phyloP scores from a whole-genome alignment of 2,888 invertebrate species.

The Leptinotarsa rubiginosa region DNA sequence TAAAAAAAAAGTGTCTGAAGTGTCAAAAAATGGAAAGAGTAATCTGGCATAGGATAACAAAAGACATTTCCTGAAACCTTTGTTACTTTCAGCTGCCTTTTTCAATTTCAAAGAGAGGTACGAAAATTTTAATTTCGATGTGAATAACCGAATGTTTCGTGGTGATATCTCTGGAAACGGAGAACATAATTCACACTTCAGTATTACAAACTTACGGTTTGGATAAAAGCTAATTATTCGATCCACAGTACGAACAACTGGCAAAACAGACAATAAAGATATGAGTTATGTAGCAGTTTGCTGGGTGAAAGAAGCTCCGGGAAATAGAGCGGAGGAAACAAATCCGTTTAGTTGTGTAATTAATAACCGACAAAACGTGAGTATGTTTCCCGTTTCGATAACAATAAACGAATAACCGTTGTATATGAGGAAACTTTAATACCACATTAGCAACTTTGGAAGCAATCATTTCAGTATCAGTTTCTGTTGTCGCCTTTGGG shows the following conservation, averaged over 20 bases:
- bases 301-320: constrained; percentile 36
- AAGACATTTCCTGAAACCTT: too few species aligned
- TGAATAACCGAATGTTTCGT: neutral
- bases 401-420: constrained; percentile 52
- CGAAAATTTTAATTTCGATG: neutral
- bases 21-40: too few species aligned
- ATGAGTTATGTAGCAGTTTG: constrained; percentile 41
- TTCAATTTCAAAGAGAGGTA: too few species aligned
- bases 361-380: constrained; percentile 51
- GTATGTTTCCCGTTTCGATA: constrained; percentile 55
- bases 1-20: too few species aligned
- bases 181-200: constrained; percentile 30
- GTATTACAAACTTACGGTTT: constrained; percentile 37
- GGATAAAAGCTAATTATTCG: constrained; percentile 47
- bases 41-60: too few species aligned
- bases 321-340: constrained; percentile 38
- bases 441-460: constrained; percentile 5
- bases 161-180: constrained; percentile 22
- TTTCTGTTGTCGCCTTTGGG: neutral
- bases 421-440: constrained; percentile 30
- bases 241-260: constrained; percentile 42
- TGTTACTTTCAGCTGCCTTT: too few species aligned
- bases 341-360: constrained; percentile 53
- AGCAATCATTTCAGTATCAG: neutral
- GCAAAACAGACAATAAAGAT: constrained; percentile 47